Evolutionary conservation across 2,888 invertebrate species (phyloP), one percentile per base, ranked within the genome.

Genomic region (Hemistola chrysoprasaria): DNA sequence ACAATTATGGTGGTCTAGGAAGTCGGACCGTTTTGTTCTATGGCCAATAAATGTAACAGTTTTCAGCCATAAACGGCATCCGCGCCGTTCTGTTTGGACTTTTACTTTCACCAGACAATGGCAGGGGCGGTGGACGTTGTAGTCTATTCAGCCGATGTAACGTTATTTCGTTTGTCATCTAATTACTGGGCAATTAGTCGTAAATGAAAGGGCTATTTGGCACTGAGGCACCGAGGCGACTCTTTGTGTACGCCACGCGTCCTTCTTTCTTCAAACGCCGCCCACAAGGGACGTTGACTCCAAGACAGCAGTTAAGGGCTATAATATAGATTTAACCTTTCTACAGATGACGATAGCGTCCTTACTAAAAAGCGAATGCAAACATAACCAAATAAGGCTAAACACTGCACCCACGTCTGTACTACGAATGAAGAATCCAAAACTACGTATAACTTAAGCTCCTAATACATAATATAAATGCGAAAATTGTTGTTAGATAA

Each of bases 51-150:
- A 53, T 48, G 37, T 47, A 53, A 40, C 49, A 41, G 47, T 61
- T 64, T 64, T 63, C 51, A 56, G 56, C 56, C 59, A 65, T 67
- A 73, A 67, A 65, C 54, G 58, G 62, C 65, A 65, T 57, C 64
- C 33, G 47, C 47, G 63, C 61, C 50, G 45, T 43, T 28, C 22
- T 47, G 29, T 38, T 38, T 40, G 32, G 44, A 77, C 75, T 78
- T 75, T 83, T 76, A 78, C 85, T 85, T 83, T 84, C 79, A 65
- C 76, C 53, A 35, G 38, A 73, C 72, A 75, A 73, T 64, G 63
- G 50, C 34, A 49, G 57, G 66, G 62, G 63, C 51, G 68, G 63
- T 52, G 68, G 56, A 53, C 37, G n/a, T n/a, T n/a, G n/a, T n/a
- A n/a, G n/a, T 46, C 50, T 53, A 66, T 77, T 69, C 57, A 67